Conservation (phyloP, 1,140 invertebrate genomes). For the Bombus vancouverensis region DNA sequence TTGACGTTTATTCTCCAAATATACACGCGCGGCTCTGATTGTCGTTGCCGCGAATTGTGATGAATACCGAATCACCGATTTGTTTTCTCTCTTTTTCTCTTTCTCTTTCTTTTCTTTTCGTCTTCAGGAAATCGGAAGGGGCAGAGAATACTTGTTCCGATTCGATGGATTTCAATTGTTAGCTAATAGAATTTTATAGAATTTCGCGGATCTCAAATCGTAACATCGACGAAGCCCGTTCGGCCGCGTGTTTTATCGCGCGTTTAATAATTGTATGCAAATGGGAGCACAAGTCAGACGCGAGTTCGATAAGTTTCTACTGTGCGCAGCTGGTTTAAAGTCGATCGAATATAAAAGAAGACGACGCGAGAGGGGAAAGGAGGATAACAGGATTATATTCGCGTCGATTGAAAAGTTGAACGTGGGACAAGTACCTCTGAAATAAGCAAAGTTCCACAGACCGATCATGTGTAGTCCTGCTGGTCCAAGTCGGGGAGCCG, state of each 20-base stretch:
- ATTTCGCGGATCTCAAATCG: not conserved
- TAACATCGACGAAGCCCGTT: not conserved
- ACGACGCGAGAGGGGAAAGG: not conserved
- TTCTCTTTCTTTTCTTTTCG: not conserved
- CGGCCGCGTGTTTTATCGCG: constrained; percentile 12
- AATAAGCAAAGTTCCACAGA: constrained; percentile 54
- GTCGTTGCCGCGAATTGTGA: not conserved
- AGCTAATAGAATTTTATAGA: not conserved
- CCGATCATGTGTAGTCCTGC: constrained; percentile 35
- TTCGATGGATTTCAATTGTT: not conserved
- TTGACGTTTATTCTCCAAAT: constrained; percentile 62
- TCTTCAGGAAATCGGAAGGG: not conserved
- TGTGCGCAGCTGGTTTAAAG: constrained; percentile 27
- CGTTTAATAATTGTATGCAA: constrained; percentile 23
- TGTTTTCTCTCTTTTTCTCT: not conserved
- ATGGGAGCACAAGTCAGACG: constrained; percentile 15
- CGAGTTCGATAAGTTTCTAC: constrained; percentile 10
- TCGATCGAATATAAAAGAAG: not conserved
- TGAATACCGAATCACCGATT: not conserved
- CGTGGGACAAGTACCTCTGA: constrained; percentile 42
- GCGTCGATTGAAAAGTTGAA: constrained; percentile 25
- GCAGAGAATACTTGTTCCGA: not conserved
- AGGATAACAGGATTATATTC: not conserved
- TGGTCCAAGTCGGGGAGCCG: constrained; percentile 20
- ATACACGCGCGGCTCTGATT: not conserved